A percentile compares a stretch with the other conserved stretches of the same genome.
phyloP scores from a whole-genome alignment of 2,888 invertebrate species.

The Piscicola geometra region DNA sequence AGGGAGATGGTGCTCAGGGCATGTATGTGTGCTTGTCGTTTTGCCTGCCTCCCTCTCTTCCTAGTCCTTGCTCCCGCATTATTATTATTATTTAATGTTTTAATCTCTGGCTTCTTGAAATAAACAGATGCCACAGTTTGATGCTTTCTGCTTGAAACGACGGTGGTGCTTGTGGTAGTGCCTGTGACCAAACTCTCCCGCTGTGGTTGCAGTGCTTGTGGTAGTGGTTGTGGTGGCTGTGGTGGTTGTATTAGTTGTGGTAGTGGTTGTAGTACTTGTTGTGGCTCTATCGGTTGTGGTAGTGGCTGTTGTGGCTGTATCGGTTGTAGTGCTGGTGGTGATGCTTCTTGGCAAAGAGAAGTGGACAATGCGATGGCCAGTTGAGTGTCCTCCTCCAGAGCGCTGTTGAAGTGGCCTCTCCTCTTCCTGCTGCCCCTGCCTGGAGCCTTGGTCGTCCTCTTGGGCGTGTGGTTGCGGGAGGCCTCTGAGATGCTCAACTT shows the following conservation, averaged over 20 bases:
- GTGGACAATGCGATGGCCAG: slow-evolving; percentile 34
- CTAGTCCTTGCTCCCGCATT: neutral
- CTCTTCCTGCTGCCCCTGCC: neutral
- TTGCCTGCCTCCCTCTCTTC: neutral
- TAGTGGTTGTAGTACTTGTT: too few relatives aligned
- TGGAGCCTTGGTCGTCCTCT: slow-evolving; percentile 4
- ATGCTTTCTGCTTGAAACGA: too few relatives aligned
- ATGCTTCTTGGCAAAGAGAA: neutral
- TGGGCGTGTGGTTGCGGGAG: slow-evolving; percentile 1
- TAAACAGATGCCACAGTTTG: too few relatives aligned
- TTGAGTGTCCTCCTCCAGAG: slow-evolving; percentile 35
- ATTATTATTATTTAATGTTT: too few relatives aligned
- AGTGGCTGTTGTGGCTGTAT: too few relatives aligned
- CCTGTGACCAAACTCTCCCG: too few relatives aligned
- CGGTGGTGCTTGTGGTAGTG: too few relatives aligned
- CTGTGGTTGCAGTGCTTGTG: too few relatives aligned
- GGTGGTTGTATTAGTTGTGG: too few relatives aligned
- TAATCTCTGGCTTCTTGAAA: too few relatives aligned
- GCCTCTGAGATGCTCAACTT: neutral
- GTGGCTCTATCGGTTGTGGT: too few relatives aligned
- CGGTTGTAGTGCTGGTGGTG: neutral
- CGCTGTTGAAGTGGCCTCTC: slow-evolving; percentile 6
- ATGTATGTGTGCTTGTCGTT: neutral
- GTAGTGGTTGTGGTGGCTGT: too few relatives aligned
- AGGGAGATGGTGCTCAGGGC: neutral